Base-by-base conservation (phyloP, 2,113 vertebrate species). In the Corythoichthys intestinalis region DNA sequence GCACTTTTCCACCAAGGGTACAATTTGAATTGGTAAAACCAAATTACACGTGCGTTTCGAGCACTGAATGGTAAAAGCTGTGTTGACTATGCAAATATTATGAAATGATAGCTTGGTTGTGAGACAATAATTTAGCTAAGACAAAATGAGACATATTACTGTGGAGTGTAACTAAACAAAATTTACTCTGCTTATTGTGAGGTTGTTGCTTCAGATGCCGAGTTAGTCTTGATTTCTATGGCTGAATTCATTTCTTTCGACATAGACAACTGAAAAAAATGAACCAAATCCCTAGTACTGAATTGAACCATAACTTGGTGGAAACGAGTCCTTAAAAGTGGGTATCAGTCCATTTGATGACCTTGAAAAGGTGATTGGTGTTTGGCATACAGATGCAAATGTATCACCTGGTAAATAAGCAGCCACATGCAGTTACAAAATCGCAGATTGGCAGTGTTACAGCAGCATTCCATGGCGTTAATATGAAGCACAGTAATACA, bases 391-490 rank as follows among this genome's bases (percentile, higher is more conserved):
- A 79, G 78, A 83, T 83, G 79, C 66, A 62, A 84, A 85, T 77
- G 80, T 74, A 72, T 78, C 71, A 79, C 63, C 68, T 69, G 68
- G 70, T 83, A 73, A 84, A 70, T 77, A 70, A 74, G 58, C 69
- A 70, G 71, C 75, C 63, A 80, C 77, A 90, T 91, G 89, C 91
- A 91, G 83, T 75, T 80, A 39, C 73, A 85, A 73, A 34, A 81
- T 60, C 13, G 72, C 28, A 65, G 77, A 75, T 79, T 71, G 82
- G 72, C 79, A 80, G 83, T 92, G 94, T 85, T 77, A 14, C 4
- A 79, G 93, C 94, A 95, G 93, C 94, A 97, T 96, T 97, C 95
- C 94, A 95, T 93, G 94, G 91, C 88, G 90, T 94, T 86, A 93
- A 93, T 93, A 93, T 93, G 92, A 93, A 94, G 94, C 94, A 93